Evolutionary conservation across 2,888 invertebrate genomes (phyloP).

Genomic region (Dynastes maya): DNA sequence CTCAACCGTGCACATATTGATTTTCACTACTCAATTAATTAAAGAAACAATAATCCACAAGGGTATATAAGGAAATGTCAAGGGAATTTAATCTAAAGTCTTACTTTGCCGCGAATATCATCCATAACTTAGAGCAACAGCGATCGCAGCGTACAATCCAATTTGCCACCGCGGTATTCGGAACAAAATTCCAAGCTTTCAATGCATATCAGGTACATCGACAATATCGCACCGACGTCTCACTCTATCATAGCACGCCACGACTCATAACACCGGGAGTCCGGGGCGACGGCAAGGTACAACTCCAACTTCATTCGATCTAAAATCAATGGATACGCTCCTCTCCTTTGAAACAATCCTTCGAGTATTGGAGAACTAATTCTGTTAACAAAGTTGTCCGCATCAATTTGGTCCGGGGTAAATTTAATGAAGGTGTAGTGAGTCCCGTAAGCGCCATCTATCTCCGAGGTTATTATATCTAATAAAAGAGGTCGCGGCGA

Average conservation of each 20-base stretch:
- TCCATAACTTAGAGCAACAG: neutral
- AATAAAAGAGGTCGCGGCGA: neutral
- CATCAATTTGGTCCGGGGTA: conserved; percentile 28
- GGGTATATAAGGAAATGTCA: neutral
- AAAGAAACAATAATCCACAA: too few relatives aligned
- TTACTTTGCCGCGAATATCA: conserved; percentile 2
- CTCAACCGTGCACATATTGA: too few relatives aligned
- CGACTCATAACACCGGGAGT: neutral
- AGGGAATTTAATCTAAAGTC: neutral
- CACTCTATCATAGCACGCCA: neutral
- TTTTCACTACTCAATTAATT: too few relatives aligned
- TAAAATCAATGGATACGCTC: conserved; percentile 31
- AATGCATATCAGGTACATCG: conserved; percentile 17
- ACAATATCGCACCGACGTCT: conserved; percentile 1
- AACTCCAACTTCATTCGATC: conserved; percentile 24
- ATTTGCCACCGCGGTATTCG: neutral
- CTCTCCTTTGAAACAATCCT: conserved; percentile 23
- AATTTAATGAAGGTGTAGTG: conserved; percentile 40
- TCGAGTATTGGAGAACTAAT: conserved; percentile 30
- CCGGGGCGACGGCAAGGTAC: neutral
- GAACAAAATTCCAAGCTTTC: conserved; percentile 23
- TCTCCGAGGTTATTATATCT: conserved; percentile 23
- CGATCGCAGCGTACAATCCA: neutral
- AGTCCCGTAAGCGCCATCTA: conserved; percentile 29
- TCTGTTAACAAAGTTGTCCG: conserved; percentile 41